Evolutionary conservation across 53 echinoderm and acorn worm genomes (phyloP), one percentile per base, ranked within the genome.

Genomic region (Glandiceps talaboti): DNA sequence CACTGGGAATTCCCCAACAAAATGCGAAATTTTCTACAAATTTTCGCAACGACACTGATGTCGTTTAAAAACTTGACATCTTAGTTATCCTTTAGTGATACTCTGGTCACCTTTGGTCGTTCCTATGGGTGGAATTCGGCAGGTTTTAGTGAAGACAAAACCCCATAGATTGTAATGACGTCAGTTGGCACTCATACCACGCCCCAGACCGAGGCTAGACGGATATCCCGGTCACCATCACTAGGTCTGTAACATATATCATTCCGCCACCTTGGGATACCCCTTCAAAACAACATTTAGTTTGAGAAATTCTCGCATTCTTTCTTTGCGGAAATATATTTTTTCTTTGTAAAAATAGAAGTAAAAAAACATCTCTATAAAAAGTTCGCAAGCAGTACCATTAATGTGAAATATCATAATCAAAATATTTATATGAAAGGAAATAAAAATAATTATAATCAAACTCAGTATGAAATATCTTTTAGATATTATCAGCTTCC

Each of bases 191-290:
- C 64, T 45, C 64, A 45, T 45, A 45, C 64, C 64, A 45, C 64
- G 64, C 64, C 64, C 64, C 64, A 45, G 64, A 45, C 64, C 64
- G 64, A 45, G 64, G 64, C 64, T 45, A 45, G 64, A 45, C 64
- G 64, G 64, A 45, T 45, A 45, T 45, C 64, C 64, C 64, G 64
- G 64, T 45, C 64, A 45, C 64, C 20, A 45, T 45, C 64, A 45
- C 64, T 20, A 45, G 6, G n/a, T 45, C 6, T 45, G 6, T 45
- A 6, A 12, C 20, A 12, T 12, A 20, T 45, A 45, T 45, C 20
- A 45, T 20, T 45, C 64, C 64, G 64, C 64, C 20, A 45, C 6
- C 64, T 6, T 12, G 64, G 64, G 64, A 45, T 45, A 45, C 64
- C 64, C 64, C 64, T 45, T 20, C 64, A 45, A 45, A 45, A 45